Evolutionary conservation across 1,140 invertebrate genomes (phyloP).

Genomic region (Capitella teleta): DNA sequence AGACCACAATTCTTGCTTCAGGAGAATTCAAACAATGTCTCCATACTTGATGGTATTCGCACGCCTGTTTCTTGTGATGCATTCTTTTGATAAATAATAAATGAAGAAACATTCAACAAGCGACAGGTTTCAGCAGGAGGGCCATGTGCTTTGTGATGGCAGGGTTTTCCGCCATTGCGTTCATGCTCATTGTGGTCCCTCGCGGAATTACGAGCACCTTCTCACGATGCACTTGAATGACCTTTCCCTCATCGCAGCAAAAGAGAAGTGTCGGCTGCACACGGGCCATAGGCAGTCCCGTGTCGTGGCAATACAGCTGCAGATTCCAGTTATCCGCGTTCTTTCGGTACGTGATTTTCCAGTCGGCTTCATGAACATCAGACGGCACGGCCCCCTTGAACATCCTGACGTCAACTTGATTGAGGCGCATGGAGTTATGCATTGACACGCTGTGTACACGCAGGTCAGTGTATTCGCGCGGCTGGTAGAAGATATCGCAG

Average conservation of each 20-base stretch:
- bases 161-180: slow-evolving; percentile 21
- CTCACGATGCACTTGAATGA: slow-evolving; percentile 35
- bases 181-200: slow-evolving; percentile 27
- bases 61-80: too few relatives aligned
- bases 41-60: too few relatives aligned
- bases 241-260: slow-evolving; percentile 29
- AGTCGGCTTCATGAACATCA: slow-evolving; percentile 30
- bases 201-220: slow-evolving; percentile 24
- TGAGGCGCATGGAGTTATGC: slow-evolving; percentile 38
- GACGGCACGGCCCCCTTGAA: slow-evolving; percentile 34
- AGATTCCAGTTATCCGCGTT: slow-evolving; percentile 22
- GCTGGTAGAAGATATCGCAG: slow-evolving; percentile 29
- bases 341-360: slow-evolving; percentile 40
- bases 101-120: too few relatives aligned
- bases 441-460: slow-evolving; percentile 35
- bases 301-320: slow-evolving; percentile 16
- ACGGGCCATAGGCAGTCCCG: slow-evolving; percentile 12
- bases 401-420: slow-evolving; percentile 33
- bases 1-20: too few relatives aligned
- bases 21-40: too few relatives aligned
- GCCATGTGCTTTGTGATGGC: slow-evolving; percentile 28
- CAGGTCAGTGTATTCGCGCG: slow-evolving; percentile 36
- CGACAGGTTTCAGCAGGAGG: slow-evolving; percentile 35
- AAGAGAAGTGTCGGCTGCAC: slow-evolving; percentile 32
- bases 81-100: too few relatives aligned